These are phyloP conservation scores for Microctenopoma steveboyesi DNA, from an alignment of 2,797 vertebrate species.

Conservation along the genomic window DNA sequence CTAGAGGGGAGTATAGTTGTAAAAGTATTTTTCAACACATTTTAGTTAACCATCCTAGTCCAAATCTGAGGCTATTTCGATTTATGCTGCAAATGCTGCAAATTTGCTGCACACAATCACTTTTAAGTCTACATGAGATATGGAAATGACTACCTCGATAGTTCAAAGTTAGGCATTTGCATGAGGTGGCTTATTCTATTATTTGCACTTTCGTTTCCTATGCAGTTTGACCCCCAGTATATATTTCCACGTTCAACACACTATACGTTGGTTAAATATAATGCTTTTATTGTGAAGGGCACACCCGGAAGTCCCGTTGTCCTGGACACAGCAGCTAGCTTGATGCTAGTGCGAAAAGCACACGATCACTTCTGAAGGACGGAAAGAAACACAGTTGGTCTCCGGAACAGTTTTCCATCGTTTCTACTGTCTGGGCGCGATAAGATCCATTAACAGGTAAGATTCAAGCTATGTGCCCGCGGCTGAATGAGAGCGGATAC, in stretches of 20 bases:
- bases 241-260: slow-evolving; percentile 28
- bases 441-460: slow-evolving; percentile 61
- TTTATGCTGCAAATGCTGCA: neutral
- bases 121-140: neutral
- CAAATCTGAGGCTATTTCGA: too few species aligned
- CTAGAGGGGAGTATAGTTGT: too few species aligned
- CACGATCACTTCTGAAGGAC: slow-evolving; percentile 76
- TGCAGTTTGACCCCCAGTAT: neutral
- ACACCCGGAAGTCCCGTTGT: slow-evolving; percentile 19
- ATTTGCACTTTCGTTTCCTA: neutral
- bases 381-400: slow-evolving; percentile 62
- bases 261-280: fast-evolving
- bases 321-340: slow-evolving; percentile 40
- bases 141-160: neutral
- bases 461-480: slow-evolving; percentile 17
- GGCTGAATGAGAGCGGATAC: neutral
- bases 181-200: neutral
- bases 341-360: slow-evolving; percentile 65
- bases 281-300: slow-evolving; percentile 58
- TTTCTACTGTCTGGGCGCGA: neutral
- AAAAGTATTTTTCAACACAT: too few species aligned
- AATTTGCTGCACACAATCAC: neutral
- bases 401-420: slow-evolving; percentile 40
- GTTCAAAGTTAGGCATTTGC: neutral
- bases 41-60: too few species aligned